Evolutionary conservation across 1,140 invertebrate species (phyloP).

Genomic region (Camponotus pennsylvanicus): DNA sequence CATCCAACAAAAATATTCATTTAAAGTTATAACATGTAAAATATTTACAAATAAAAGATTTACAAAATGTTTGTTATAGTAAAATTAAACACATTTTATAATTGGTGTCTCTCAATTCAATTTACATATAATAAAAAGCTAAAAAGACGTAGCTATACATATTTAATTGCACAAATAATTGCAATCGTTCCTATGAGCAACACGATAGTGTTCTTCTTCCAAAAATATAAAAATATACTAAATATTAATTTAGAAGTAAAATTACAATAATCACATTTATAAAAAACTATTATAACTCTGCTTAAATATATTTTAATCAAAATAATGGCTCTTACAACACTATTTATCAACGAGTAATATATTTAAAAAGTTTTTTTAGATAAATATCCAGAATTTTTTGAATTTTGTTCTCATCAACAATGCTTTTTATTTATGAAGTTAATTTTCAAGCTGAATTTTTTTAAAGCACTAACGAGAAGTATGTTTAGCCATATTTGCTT

Average conservation of each 20-base stretch:
- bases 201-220: background rate
- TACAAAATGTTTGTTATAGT: too few relatives aligned
- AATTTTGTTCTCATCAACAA: constrained; percentile 23
- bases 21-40: too few relatives aligned
- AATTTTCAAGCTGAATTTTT: constrained; percentile 6
- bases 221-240: background rate
- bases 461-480: too few relatives aligned
- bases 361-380: background rate
- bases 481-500: too few relatives aligned
- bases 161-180: background rate
- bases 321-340: too few relatives aligned
- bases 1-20: background rate
- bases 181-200: background rate
- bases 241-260: background rate
- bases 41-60: too few relatives aligned
- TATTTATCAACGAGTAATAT: background rate
- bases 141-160: background rate
- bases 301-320: too few relatives aligned
- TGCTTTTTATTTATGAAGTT: background rate
- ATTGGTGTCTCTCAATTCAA: background rate
- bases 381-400: background rate
- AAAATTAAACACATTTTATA: constrained; percentile 12
- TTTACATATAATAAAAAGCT: background rate
- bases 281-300: background rate
- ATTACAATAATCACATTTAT: background rate